Percentiles rank a stretch among this genome's conserved stretches.
These are phyloP conservation scores for Podarcis cretensis DNA, from an alignment of 2,113 vertebrate species.

Conservation along the genomic window DNA sequence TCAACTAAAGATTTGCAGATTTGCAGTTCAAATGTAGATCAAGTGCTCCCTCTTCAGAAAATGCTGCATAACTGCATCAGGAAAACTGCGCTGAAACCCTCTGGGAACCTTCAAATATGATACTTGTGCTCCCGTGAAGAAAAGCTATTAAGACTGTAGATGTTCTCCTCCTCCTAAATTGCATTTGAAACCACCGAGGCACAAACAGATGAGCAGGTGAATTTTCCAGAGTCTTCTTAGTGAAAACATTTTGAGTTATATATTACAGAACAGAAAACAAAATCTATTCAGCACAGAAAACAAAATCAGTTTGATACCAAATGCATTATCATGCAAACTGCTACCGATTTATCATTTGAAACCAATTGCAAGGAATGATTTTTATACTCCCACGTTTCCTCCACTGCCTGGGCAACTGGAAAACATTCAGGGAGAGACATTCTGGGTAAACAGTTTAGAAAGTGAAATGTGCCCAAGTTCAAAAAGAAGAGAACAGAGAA, in stretches of 20 bases:
- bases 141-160: background rate
- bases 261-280: background rate
- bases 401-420: background rate
- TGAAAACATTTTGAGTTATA: background rate
- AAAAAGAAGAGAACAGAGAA: background rate
- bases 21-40: conserved; percentile 45
- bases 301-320: background rate
- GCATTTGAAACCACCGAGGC: background rate
- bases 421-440: background rate
- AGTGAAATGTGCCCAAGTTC: background rate
- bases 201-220: background rate
- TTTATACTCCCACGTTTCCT: background rate
- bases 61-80: background rate
- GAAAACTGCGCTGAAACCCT: conserved; percentile 3
- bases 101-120: background rate
- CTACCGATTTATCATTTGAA: conserved; percentile 8
- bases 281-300: background rate
- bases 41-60: conserved; percentile 74
- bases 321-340: background rate
- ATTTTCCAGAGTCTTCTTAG: background rate
- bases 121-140: fast-evolving
- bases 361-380: background rate
- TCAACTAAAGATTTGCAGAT: background rate
- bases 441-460: background rate
- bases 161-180: conserved; percentile 17